Evolutionary conservation across 2,888 invertebrate genomes (phyloP), one percentile per base, ranked within the genome.

Genomic region (Neria commutata): DNA sequence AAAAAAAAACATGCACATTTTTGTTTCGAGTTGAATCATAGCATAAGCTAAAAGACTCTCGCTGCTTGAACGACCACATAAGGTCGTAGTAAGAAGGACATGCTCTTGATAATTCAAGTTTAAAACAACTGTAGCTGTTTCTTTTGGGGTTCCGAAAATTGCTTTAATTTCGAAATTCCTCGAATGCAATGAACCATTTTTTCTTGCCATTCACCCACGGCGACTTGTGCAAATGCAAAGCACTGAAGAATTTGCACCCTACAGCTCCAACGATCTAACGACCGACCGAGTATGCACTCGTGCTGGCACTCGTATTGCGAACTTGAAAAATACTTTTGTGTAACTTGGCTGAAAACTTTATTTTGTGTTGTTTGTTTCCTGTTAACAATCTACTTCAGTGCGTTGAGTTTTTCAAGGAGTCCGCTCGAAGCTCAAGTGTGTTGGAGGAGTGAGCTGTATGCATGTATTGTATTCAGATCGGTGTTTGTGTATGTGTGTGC

Each of bases 291-390:
- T n/a, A n/a, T n/a, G n/a, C n/a, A n/a, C n/a, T n/a, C n/a, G n/a
- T n/a, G n/a, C n/a, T n/a, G n/a, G n/a, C n/a, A n/a, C n/a, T n/a
- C 29, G 62, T 19, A 45, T 55, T 29, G 55, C 68, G 64, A 71
- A 72, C 74, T 72, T 72, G 69, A 67, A 71, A 72, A 72, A 72
- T 72, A 72, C 72, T 72, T 72, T 74, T 72, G 74, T 72, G 74
- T 74, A 74, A 72, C 72, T 72, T 73, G 71, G 70, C 68, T 69
- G 69, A 74, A 72, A 72, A 72, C 72, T 72, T 72, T 74, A 74
- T 72, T 72, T 73, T 72, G 73, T 71, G 74, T 72, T 71, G 71
- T 72, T 72, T 71, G 73, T 74, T 74, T 72, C 74, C 74, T 72
- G 74, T 74, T 74, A 74, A 72, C 72, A 72, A 72, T 74, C 73